These are phyloP conservation scores for Eptesicus fuscus DNA, from an alignment of 2,113 vertebrate genomes.

Conservation along the genomic window DNA sequence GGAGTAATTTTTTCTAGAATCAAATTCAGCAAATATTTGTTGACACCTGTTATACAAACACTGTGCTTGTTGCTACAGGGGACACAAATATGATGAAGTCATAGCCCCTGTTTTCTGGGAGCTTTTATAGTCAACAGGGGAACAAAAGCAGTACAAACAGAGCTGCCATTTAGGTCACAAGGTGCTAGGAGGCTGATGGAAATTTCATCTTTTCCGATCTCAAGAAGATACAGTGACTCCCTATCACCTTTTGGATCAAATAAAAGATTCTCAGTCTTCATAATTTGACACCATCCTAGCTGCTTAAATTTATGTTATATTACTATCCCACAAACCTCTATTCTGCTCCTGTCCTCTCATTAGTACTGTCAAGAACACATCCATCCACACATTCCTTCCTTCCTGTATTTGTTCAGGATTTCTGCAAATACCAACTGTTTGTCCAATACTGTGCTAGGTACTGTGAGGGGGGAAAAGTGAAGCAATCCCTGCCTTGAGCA, in stretches of 20 bases:
- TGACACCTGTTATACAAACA: constrained; percentile 54
- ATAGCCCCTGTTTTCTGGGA: constrained; percentile 8
- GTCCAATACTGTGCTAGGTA: background rate
- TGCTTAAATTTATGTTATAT: background rate
- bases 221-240: background rate
- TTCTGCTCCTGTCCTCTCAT: background rate
- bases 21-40: constrained; percentile 55
- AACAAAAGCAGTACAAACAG: background rate
- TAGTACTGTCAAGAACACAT: background rate
- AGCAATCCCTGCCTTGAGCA: background rate
- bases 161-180: constrained; percentile 32
- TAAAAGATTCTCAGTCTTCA: constrained; percentile 1
- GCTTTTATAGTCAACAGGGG: constrained; percentile 35
- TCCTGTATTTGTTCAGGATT: background rate
- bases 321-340: background rate
- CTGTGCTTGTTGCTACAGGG: constrained; percentile 33
- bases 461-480: background rate
- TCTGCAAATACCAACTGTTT: background rate
- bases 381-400: background rate
- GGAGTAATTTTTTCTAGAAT: constrained; percentile 48
- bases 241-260: background rate
- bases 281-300: background rate
- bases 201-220: constrained; percentile 6
- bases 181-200: background rate
- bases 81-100: constrained; percentile 49